Evolutionary conservation across 2,797 vertebrate genomes (phyloP).

Genomic region (Sorex maritimensis): DNA sequence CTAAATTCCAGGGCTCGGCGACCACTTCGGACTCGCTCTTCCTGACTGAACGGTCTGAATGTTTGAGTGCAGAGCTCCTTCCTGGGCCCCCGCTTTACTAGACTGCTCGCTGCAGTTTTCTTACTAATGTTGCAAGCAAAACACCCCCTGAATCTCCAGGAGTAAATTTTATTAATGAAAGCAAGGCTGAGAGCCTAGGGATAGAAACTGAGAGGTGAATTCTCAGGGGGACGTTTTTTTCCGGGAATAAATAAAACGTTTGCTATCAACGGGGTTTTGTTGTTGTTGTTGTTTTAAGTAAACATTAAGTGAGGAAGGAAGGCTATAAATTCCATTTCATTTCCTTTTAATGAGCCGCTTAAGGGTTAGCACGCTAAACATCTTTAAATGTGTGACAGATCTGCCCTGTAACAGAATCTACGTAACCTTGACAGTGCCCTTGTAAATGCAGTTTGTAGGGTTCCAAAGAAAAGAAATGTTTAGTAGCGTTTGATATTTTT

Average conservation of each 20-base stretch:
- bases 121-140: not conserved
- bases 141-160: not conserved
- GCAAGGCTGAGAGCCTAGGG: not conserved
- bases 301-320: conserved; percentile 11
- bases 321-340: not conserved
- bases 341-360: conserved; percentile 33
- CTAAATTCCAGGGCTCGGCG: too few relatives aligned
- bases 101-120: not conserved
- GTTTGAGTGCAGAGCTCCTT: not conserved
- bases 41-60: not conserved
- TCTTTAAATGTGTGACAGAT: conserved; percentile 5
- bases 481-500: not conserved
- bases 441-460: conserved; percentile 52
- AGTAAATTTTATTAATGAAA: not conserved
- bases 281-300: conserved; percentile 19
- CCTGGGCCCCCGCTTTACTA: not conserved
- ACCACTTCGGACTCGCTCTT: not conserved
- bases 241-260: not conserved
- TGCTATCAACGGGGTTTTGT: not conserved
- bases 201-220: not conserved
- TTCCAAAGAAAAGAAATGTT: not conserved
- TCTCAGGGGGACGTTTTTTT: conserved; percentile 18
- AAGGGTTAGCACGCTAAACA: not conserved
- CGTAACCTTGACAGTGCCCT: conserved; percentile 73
- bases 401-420: not conserved